Evolutionary conservation across 2,113 vertebrate genomes (phyloP), one percentile per base, ranked within the genome.

Genomic region (Takifugu flavidus): DNA sequence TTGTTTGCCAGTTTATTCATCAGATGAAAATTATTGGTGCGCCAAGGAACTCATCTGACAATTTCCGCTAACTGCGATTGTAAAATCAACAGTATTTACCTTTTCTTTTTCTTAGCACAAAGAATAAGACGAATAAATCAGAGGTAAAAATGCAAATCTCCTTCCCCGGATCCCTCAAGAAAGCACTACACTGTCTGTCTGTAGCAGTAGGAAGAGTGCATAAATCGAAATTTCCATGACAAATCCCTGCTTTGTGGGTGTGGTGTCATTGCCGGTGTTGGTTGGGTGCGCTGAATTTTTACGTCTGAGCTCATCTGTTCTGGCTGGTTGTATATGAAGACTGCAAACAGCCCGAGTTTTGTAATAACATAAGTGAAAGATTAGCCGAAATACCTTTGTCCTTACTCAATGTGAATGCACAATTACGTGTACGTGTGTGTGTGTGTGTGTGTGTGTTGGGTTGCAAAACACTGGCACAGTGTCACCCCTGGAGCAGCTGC

Each of bases 351-450:
- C 85, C 65, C 63, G 77, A 51, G 62, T 67, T 64, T 82, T 79
- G 68, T 80, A 82, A 82, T 66, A 79, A 63, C 66, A 75, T 68
- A 65, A 77, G 75, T 61, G 61, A 67, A 67, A 75, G 70, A 77
- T 75, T 62, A 79, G 75, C 51, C 47, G 65, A 61, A 84, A 83
- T 82, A 78, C 75, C 80, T 74, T 62, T 64, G 59, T 64, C 67
- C 65, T 86, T 75, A 72, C 68, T 80, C 86, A 86, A n/a, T 65
- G 65, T 60, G 74, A 76, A 75, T 75, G 73, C 8, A 53, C 75
- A 39, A 39, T 11, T 39, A 3, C 15, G 34, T 39, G 34, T 39
- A 10, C 11, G 34, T 39, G 34, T 39, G 34, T 39, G 34, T 39
- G 45, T 46, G 34, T 39, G 29, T 4, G 29, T 31, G 29, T 31